Evolutionary conservation across 2,797 vertebrate species (phyloP).

Genomic region (Luscinia megarhynchos): DNA sequence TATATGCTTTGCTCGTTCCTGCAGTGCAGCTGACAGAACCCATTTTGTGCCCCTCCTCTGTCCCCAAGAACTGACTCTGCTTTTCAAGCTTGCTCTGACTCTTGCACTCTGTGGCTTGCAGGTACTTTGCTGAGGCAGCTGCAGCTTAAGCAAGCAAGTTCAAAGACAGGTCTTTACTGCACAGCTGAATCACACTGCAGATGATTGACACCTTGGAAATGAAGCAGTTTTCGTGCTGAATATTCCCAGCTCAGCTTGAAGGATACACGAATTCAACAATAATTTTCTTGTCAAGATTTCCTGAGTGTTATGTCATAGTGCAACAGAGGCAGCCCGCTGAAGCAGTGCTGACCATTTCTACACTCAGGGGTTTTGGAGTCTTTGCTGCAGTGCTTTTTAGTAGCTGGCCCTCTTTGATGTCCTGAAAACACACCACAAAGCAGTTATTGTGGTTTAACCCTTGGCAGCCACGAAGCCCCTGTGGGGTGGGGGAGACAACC

Average conservation of each 20-base stretch:
- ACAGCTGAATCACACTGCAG: background rate
- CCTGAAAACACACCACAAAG: background rate
- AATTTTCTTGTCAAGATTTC: background rate
- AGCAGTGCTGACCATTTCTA: background rate
- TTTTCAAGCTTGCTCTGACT: background rate
- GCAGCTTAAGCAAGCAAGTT: background rate
- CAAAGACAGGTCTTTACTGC: background rate
- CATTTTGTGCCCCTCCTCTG: background rate
- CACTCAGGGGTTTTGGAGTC: background rate
- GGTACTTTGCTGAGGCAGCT: background rate
- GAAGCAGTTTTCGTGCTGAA: background rate
- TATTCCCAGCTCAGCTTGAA: background rate
- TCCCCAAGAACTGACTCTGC: background rate
- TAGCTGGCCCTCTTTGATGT: background rate
- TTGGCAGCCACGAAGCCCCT: background rate
- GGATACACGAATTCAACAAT: background rate
- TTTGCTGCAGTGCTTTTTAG: background rate
- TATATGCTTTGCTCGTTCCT: background rate
- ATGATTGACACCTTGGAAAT: background rate
- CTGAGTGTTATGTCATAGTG: rapidly evolving
- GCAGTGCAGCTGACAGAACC: background rate
- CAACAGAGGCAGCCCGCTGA: background rate
- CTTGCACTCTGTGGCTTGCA: background rate
- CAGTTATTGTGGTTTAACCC: background rate
- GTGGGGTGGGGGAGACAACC: background rate